A percentile compares a stretch with the other conserved stretches of the same genome.
Evolutionary conservation across 2,113 vertebrate species (phyloP).

Genomic region (Mobula birostris): DNA sequence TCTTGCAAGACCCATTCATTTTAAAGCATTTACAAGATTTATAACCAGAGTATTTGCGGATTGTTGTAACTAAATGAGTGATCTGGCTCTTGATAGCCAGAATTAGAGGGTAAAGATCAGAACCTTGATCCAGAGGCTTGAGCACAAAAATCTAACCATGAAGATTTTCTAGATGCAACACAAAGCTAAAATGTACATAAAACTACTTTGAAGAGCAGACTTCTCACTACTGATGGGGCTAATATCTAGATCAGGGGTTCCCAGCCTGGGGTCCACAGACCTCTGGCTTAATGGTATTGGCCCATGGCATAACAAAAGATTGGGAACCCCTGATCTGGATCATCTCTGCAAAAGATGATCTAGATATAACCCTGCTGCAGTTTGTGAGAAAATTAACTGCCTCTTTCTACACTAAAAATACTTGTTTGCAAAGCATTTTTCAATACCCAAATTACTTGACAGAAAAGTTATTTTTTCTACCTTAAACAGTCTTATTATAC

Average conservation of each 20-base stretch:
- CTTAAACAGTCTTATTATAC: no score
- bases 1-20: background rate
- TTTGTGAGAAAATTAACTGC: background rate
- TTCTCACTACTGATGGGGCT: background rate
- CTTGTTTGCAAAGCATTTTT: background rate
- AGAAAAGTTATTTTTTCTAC: background rate
- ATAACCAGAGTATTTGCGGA: background rate
- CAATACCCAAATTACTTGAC: background rate
- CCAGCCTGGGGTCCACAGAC: no score
- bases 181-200: background rate
- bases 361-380: no score
- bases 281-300: no score
- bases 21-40: background rate
- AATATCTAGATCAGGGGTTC: no score
- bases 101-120: no score
- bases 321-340: no score
- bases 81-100: background rate
- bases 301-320: no score
- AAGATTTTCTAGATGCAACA: no score
- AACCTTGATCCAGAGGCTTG: no score
- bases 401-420: background rate
- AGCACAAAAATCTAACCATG: no score
- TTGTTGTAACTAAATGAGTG: background rate
- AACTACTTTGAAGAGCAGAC: background rate
- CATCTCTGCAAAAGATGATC: background rate